These are phyloP conservation scores for Amiota mariae DNA, from an alignment of 2,888 invertebrate species.

Conservation along the genomic window DNA sequence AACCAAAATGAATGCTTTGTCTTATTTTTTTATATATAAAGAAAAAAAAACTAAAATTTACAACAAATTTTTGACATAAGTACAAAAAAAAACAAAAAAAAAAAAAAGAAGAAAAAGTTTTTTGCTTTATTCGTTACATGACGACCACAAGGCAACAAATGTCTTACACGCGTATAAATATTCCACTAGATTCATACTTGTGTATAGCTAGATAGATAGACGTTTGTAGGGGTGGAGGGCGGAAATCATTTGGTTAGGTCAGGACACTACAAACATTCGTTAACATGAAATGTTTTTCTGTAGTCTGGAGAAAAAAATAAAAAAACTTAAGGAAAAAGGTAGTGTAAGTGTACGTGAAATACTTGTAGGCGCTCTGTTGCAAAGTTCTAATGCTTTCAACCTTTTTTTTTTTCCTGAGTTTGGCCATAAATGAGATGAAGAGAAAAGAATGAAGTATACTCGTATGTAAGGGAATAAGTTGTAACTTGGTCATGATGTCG, in stretches of 20 bases:
- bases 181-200: not conserved
- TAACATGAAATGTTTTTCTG: not conserved
- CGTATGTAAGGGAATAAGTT: too few species aligned
- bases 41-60: too few species aligned
- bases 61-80: too few species aligned
- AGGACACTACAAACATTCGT: constrained; percentile 3
- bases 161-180: constrained; percentile 16
- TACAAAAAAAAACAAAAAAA: too few species aligned
- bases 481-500: too few species aligned
- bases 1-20: too few species aligned
- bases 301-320: not conserved
- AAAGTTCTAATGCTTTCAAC: not conserved
- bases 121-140: not conserved
- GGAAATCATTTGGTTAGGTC: too few species aligned
- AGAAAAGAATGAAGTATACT: too few species aligned
- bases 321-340: not conserved
- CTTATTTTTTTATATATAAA: too few species aligned
- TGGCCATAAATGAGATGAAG: not conserved
- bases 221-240: not conserved
- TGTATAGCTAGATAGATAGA: not conserved
- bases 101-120: too few species aligned
- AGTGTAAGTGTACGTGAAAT: not conserved
- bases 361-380: constrained; percentile 16
- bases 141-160: constrained; percentile 10
- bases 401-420: not conserved